phyloP scores from a whole-genome alignment of 2,113 vertebrate genomes.

The Carollia perspicillata region DNA sequence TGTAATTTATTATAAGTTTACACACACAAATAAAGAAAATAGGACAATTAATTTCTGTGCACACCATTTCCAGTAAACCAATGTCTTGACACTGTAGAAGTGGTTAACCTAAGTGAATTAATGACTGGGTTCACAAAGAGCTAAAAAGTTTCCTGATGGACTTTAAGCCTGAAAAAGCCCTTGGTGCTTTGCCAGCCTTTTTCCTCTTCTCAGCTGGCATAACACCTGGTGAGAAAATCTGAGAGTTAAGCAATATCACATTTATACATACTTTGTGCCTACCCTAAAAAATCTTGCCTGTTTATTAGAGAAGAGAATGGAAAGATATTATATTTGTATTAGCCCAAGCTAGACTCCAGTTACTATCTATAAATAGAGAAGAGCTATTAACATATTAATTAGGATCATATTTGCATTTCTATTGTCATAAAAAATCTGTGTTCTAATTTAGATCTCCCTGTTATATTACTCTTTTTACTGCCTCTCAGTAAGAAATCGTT shows the following conservation, averaged over 20 bases:
- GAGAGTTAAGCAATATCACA: background rate
- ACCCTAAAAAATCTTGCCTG: background rate
- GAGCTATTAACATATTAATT: constrained; percentile 46
- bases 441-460: constrained; percentile 53
- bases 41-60: background rate
- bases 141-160: background rate
- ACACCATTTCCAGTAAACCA: background rate
- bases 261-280: background rate
- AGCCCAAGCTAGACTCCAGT: background rate
- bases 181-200: background rate
- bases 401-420: constrained; percentile 54
- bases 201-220: background rate
- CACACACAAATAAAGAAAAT: background rate
- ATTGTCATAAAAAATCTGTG: constrained; percentile 52
- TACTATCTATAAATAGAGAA: constrained; percentile 42
- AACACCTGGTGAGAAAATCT: background rate
- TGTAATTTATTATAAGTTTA: background rate
- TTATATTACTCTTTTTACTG: constrained; percentile 58
- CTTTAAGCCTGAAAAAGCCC: background rate
- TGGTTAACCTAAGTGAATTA: background rate
- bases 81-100: background rate
- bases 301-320: background rate
- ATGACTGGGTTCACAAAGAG: background rate
- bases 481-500: constrained; percentile 40
- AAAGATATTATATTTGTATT: background rate